Conservation (phyloP, 2,113 vertebrate genomes). For the Eulacestoma nigropectus region DNA sequence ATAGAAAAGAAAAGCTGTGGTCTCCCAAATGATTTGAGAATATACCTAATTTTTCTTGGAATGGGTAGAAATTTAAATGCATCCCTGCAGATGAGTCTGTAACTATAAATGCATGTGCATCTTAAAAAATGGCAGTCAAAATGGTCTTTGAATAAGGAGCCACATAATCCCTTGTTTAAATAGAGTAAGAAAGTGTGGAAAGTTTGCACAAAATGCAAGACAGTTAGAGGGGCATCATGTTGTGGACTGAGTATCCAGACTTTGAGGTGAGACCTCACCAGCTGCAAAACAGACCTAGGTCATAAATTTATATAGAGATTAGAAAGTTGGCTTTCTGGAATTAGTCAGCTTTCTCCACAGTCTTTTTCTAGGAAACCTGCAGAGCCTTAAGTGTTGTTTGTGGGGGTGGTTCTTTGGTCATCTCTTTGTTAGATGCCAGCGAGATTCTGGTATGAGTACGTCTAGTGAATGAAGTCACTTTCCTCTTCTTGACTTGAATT, state of each 20-base stretch:
- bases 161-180: not conserved
- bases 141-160: not conserved
- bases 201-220: not conserved
- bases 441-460: not conserved
- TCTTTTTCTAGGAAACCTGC: not conserved
- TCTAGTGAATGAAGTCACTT: not conserved
- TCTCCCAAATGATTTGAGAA: not conserved
- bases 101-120: not conserved
- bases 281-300: not conserved
- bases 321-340: not conserved
- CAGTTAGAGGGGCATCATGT: not conserved
- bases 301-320: not conserved
- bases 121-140: not conserved
- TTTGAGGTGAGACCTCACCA: not conserved
- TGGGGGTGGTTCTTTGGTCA: not conserved
- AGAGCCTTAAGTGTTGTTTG: not conserved
- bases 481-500: not conserved
- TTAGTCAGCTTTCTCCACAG: not conserved
- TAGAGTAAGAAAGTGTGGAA: not conserved
- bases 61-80: not conserved
- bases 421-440: not conserved
- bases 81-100: not conserved
- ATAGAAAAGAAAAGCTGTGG: not conserved
- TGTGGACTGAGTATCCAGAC: not conserved
- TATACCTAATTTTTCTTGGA: not conserved